A percentile compares a stretch with the other conserved stretches of the same genome.
These are phyloP conservation scores for Plagodis dolabraria DNA, from an alignment of 2,888 invertebrate species.

Conservation along the genomic window DNA sequence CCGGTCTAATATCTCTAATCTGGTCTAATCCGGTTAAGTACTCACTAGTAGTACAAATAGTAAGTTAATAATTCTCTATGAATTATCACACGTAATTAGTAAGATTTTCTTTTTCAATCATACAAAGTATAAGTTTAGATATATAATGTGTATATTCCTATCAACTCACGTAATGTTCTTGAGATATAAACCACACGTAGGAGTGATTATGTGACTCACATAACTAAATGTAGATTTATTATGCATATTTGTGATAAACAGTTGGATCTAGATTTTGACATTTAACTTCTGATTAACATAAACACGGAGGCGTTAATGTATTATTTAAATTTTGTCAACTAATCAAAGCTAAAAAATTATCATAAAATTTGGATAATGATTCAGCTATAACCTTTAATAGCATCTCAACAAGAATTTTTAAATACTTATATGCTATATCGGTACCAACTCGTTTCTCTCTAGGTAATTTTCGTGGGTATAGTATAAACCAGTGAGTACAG, in stretches of 20 bases:
- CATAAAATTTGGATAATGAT: slow-evolving; percentile 2
- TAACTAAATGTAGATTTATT: slow-evolving; percentile 7
- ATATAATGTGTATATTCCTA: neutral
- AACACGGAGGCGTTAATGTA: slow-evolving; percentile 20
- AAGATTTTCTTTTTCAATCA: no score
- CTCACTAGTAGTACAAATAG: no score
- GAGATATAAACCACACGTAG: slow-evolving; percentile 3
- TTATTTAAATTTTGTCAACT: slow-evolving; percentile 18
- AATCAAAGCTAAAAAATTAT: slow-evolving; percentile 1
- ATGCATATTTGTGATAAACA: slow-evolving; percentile 11
- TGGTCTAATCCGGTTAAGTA: no score
- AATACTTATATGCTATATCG: no score
- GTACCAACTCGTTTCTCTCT: no score
- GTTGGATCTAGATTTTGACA: slow-evolving; percentile 34
- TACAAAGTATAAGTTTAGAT: no score
- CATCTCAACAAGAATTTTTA: no score
- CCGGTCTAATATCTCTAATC: no score
- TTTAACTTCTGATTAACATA: slow-evolving; percentile 30
- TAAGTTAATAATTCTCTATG: no score
- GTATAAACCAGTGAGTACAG: no score
- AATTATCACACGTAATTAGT: no score
- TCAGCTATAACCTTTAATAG: neutral
- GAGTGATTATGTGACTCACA: slow-evolving; percentile 7
- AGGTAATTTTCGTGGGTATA: no score
- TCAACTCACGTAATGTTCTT: slow-evolving; percentile 2